Percentiles rank a stretch among this genome's conserved stretches.
Conservation (phyloP, 2,888 invertebrate genomes). For the Tenthredo scrophulariae region DNA sequence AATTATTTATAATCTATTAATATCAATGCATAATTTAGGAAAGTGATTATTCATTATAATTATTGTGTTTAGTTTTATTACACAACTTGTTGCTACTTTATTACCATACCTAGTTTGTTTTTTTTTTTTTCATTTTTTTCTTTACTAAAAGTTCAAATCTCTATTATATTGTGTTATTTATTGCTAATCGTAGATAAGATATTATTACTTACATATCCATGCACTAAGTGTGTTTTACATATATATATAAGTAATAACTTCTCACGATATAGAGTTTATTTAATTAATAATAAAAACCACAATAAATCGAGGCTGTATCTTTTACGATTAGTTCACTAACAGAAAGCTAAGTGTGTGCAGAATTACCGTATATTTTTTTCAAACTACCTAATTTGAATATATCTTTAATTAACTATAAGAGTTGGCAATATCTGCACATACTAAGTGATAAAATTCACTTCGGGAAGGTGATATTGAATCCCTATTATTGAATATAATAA, state of each 20-base stretch:
- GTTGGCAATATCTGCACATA: constrained; percentile 2
- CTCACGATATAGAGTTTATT: constrained; percentile 24
- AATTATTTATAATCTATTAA: neutral
- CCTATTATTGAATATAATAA: neutral
- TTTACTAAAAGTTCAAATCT: constrained; percentile 40
- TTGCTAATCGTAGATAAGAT: constrained; percentile 8
- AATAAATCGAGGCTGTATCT: constrained; percentile 37
- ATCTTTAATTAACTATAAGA: neutral
- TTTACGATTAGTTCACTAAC: neutral
- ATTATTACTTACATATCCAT: constrained; percentile 23
- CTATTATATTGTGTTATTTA: constrained; percentile 42
- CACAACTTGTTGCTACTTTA: constrained; percentile 12
- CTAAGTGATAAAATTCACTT: neutral
- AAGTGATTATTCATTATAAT: constrained; percentile 10
- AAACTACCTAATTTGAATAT: neutral
- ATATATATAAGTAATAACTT: constrained; percentile 20
- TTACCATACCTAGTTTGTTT: neutral
- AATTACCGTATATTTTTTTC: neutral
- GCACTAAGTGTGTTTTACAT: neutral
- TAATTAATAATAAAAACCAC: constrained; percentile 19
- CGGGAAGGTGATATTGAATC: neutral
- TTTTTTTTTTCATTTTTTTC: neutral
- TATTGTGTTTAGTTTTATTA: neutral
- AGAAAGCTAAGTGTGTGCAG: constrained; percentile 11
- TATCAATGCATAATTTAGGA: neutral